phyloP scores from a whole-genome alignment of 2,888 invertebrate species.

The Automeris io region DNA sequence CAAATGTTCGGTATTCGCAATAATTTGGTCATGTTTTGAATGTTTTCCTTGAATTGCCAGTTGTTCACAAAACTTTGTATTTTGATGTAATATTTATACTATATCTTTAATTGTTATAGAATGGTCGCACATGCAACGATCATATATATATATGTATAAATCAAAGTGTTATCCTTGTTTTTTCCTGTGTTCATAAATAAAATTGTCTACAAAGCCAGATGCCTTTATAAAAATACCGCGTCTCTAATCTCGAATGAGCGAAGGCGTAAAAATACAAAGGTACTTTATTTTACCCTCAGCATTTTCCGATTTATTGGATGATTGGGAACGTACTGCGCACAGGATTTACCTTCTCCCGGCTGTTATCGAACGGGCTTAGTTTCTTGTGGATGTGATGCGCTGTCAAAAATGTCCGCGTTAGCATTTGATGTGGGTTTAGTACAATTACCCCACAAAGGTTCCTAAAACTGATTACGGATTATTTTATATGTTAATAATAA shows the following conservation, averaged over 20 bases:
- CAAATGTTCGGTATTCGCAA: too few relatives aligned
- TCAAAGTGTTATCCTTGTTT: too few relatives aligned
- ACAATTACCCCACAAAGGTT: neutral
- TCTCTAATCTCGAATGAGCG: slow-evolving; percentile 1
- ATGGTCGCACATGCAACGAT: too few relatives aligned
- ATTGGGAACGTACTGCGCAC: slow-evolving; percentile 1
- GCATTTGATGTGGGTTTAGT: slow-evolving; percentile 1
- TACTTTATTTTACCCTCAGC: neutral
- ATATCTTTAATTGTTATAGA: too few relatives aligned
- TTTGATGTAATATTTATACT: too few relatives aligned
- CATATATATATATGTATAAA: too few relatives aligned
- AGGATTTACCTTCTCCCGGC: neutral
- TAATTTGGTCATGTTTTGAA: too few relatives aligned
- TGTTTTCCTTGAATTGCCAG: too few relatives aligned
- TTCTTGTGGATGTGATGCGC: slow-evolving; percentile 3
- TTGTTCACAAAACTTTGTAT: too few relatives aligned
- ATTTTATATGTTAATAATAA: too few relatives aligned
- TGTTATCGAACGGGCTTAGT: slow-evolving; percentile 1
- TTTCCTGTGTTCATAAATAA: neutral
- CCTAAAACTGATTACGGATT: too few relatives aligned
- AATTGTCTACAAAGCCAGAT: neutral
- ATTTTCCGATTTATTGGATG: slow-evolving; percentile 1
- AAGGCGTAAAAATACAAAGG: neutral
- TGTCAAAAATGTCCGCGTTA: slow-evolving; percentile 3
- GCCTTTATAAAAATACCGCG: neutral